Evolutionary conservation across 2,113 vertebrate species (phyloP).

Genomic region (Sander vitreus): DNA sequence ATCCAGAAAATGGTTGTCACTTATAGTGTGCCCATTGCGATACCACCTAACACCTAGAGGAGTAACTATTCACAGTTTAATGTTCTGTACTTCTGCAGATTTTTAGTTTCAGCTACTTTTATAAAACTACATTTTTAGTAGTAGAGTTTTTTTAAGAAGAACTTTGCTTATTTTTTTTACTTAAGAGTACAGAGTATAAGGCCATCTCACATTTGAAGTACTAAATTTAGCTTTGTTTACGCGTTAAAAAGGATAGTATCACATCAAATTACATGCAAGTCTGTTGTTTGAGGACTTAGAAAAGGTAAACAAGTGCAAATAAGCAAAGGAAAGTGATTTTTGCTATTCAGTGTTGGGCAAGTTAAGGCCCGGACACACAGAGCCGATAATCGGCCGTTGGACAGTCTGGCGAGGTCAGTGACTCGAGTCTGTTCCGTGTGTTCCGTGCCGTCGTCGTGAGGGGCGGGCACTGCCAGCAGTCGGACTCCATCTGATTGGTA

Average conservation of each 20-base stretch:
- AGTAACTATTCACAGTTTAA: slow-evolving; percentile 35
- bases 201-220: neutral
- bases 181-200: neutral
- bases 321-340: neutral
- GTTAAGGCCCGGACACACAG: no score
- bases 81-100: slow-evolving; percentile 13
- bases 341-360: no score
- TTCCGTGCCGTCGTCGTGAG: no score
- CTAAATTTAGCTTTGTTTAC: slow-evolving; percentile 1
- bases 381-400: no score
- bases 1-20: slow-evolving; percentile 49
- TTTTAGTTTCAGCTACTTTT: slow-evolving; percentile 47
- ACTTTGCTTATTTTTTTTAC: slow-evolving; percentile 1
- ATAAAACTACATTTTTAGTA: slow-evolving; percentile 16
- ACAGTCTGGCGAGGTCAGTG: no score
- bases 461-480: no score
- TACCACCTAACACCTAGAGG: slow-evolving; percentile 38
- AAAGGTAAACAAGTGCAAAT: neutral
- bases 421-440: no score
- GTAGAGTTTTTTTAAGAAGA: neutral
- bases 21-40: slow-evolving; percentile 36
- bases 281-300: neutral
- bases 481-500: no score
- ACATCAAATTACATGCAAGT: neutral
- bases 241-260: neutral